Evolutionary conservation across 2,113 vertebrate genomes (phyloP).

Genomic region (Grantiella picta): DNA sequence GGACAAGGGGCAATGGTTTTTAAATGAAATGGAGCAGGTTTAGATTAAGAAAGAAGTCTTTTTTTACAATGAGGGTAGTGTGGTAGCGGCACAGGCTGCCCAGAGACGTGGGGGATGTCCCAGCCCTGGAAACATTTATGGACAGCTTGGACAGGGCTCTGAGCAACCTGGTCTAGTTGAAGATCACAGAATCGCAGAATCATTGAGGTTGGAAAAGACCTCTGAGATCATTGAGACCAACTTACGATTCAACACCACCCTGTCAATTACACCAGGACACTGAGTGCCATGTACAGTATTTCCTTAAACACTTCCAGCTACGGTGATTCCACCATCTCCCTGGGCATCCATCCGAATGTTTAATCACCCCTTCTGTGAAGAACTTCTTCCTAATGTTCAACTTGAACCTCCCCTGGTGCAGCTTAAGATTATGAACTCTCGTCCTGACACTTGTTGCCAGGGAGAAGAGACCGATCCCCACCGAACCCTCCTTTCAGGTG

Average conservation of each 20-base stretch:
- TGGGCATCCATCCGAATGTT: neutral
- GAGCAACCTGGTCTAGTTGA: neutral
- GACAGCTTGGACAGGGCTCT: accelerated
- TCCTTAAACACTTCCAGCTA: neutral
- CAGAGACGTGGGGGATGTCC: accelerated
- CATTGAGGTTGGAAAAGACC: too few relatives aligned
- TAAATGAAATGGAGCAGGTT: accelerated
- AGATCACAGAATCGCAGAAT: neutral
- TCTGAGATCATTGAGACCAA: neutral
- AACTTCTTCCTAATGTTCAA: neutral
- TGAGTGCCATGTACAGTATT: neutral
- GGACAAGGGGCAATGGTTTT: accelerated
- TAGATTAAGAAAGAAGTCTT: neutral
- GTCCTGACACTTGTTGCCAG: neutral
- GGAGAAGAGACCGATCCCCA: neutral
- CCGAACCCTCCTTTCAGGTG: accelerated
- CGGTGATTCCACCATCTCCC: neutral
- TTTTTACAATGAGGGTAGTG: accelerated
- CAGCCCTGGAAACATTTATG: accelerated
- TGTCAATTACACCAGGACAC: neutral
- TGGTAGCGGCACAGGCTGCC: accelerated
- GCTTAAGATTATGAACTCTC: neutral
- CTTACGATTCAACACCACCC: neutral
- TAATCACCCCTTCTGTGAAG: neutral
- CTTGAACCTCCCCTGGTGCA: neutral